Evolutionary conservation across 1,140 invertebrate genomes (phyloP), one percentile per base, ranked within the genome.

Genomic region (Bombus picipes): DNA sequence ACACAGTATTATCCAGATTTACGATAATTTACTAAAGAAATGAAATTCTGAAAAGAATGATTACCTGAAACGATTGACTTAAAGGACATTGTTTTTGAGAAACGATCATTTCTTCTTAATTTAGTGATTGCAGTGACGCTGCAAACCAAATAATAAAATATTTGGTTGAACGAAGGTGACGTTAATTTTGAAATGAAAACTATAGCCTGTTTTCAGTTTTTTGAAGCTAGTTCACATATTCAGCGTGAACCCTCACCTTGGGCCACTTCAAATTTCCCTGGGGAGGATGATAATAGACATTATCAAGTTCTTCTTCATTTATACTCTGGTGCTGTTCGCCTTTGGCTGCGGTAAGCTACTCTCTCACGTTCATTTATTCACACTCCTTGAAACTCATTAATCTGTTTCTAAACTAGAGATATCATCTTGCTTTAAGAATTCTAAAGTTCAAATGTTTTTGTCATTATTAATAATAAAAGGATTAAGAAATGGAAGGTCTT

Each of bases 151-250:
- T 66, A 34, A 34, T 25, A 68, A 68, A 68, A 68, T 37, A 68
- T 12, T 37, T 65, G 34, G 34, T 22, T 8, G 2, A 32, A 80
- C 13, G 3, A n/a, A n/a, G 28, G 10, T n/a, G 3, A n/a, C 0
- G 28, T 22, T 47, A 39, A 28, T 59, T 53, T 34, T 15, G 25
- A 41, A 18, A 43, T n/a, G 8, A 9, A 66, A 43, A 8, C 12
- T 13, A n/a, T 41, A 3, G 2, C 6, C 15, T 39, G 47, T 15
- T 74, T 53, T 1, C 92, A 97, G 97, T 89, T 99, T 98, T 91
- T 95, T 99, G 57, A 99, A 99, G 94, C 96, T 99, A 89, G 98
- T 99, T 34, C 98, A 99, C 94, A 99, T 99, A 92, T 99, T 99
- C 96, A 99, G 98, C 73, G 98, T 99, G 68, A 99, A 99, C 95